These are phyloP conservation scores for Oryzias melastigma DNA, from an alignment of 2,113 vertebrate genomes.

Conservation along the genomic window DNA sequence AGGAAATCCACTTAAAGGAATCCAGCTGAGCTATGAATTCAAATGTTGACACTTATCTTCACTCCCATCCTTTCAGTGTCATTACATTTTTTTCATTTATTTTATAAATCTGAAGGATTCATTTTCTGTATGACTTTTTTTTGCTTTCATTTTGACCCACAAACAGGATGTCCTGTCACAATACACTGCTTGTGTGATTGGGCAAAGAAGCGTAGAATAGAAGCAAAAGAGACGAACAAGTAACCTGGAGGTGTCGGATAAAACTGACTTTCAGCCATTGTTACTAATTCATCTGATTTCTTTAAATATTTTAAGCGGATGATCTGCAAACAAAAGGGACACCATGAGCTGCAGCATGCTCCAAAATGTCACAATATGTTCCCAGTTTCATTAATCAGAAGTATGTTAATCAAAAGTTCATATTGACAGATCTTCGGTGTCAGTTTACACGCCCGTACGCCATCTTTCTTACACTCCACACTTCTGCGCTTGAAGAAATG, in stretches of 20 bases:
- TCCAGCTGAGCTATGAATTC: too few species aligned
- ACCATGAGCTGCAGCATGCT: conserved; percentile 7
- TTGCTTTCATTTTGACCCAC: background rate
- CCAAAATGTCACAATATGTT: conserved; percentile 21
- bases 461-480: conserved; percentile 27
- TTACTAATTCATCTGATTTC: conserved; percentile 8
- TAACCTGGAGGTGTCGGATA: conserved; percentile 23
- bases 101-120: too few species aligned
- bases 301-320: conserved; percentile 27
- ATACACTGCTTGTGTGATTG: background rate
- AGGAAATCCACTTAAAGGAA: too few species aligned
- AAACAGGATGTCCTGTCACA: too few species aligned
- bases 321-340: conserved; percentile 5
- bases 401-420: conserved; percentile 60
- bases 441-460: conserved; percentile 18
- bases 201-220: conserved; percentile 7
- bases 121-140: too few species aligned
- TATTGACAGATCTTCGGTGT: conserved; percentile 66
- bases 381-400: conserved; percentile 45
- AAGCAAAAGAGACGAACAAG: background rate
- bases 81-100: too few species aligned
- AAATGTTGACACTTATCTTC: too few species aligned
- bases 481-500: conserved; percentile 79
- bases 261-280: conserved; percentile 15
- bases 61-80: too few species aligned